phyloP scores from a whole-genome alignment of 2,888 invertebrate genomes.

The Calliopum simillimum region DNA sequence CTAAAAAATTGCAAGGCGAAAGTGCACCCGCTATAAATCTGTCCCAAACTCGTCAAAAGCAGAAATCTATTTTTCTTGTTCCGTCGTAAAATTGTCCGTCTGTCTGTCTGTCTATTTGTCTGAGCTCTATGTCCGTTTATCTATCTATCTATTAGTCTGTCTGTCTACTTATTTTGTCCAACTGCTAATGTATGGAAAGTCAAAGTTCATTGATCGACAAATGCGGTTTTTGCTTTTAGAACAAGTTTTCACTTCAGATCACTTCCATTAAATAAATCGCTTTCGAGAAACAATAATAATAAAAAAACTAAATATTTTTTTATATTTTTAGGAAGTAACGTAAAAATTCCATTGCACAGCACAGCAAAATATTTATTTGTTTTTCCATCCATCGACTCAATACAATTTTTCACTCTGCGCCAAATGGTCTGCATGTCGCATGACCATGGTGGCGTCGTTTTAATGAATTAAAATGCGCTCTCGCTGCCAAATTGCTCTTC shows the following conservation, averaged over 20 bases:
- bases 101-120: slow-evolving; percentile 13
- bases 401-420: too few species aligned
- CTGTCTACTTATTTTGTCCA: not conserved
- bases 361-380: not conserved
- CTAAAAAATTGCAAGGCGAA: too few species aligned
- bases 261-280: slow-evolving; percentile 1
- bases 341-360: not conserved
- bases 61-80: too few species aligned
- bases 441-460: not conserved
- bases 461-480: slow-evolving; percentile 27
- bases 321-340: not conserved
- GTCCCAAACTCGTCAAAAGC: too few species aligned
- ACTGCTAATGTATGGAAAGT: slow-evolving; percentile 15
- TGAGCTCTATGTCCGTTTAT: not conserved
- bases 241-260: slow-evolving; percentile 28
- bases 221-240: slow-evolving; percentile 39
- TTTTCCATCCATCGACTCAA: too few species aligned
- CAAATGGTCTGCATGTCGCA: slow-evolving; percentile 10
- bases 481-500: slow-evolving; percentile 25
- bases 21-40: too few species aligned
- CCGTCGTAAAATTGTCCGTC: not conserved
- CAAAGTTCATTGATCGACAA: slow-evolving; percentile 41
- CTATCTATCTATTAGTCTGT: not conserved
- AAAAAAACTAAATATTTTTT: not conserved
- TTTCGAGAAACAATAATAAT: not conserved